Base-by-base conservation (phyloP, 2,113 vertebrate species). In the Puma concolor region DNA sequence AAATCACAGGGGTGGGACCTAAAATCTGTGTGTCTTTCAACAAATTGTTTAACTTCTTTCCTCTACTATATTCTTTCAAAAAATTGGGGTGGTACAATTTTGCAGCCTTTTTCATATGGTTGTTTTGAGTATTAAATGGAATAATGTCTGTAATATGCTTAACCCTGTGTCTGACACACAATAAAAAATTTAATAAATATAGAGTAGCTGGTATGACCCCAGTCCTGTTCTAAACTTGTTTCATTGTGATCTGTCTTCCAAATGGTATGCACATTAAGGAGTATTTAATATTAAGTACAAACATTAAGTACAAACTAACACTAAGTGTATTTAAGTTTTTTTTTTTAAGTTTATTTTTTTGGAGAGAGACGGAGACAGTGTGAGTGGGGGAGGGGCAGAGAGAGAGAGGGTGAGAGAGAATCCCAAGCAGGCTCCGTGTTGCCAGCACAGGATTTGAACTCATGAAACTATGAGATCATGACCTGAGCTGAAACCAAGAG, bases 101-200 rank as follows among this genome's bases (percentile, higher is more conserved):
- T 95, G 64, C 50, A 86, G 74, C 4, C 25, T 79, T 50, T 33
- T 36, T 74, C 67, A 48, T 54, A 54, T 25, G 29, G 7, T 85
- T 86, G 13, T 44, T 91, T 86, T 93, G 83, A 95, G 31, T 96
- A 76, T 90, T 92, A 74, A 87, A 44, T n/a, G 38, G 7, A 5
- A 54, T 88, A 67, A 94, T 86, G n/a, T 50, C 10, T 33, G 5
- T 8, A 19, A 17, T 54, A 7, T 57, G n/a, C 17, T 94, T 88
- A 88, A 76, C 52, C 72, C 66, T 67, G 41, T n/a, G 14, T 80
- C 36, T 57, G 64, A 19, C 44, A 94, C 31, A 60, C 12, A 76
- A 16, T 52, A 52, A 91, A 52, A n/a, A n/a, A 81, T 84, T 48
- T 89, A 80, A 83, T 16, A 25, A n/a, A 63, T 36, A 69, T 2